Conservation (phyloP, 2,113 vertebrate species). For the Saccopteryx leptura region DNA sequence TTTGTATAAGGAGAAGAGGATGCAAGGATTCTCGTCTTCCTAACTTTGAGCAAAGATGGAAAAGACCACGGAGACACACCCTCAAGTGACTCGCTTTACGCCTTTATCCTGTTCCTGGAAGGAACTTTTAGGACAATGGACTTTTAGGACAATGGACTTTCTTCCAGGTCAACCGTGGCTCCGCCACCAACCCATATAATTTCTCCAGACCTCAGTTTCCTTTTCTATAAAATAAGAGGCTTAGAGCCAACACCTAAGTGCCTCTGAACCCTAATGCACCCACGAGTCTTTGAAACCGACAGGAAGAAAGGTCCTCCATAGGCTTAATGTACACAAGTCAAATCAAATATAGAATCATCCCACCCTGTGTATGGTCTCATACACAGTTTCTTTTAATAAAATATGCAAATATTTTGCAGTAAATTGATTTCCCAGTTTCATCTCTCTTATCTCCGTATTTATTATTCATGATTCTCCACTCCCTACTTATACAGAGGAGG, state of each 20-base stretch:
- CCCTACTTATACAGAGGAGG: conserved; percentile 76
- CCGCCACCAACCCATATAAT: background rate
- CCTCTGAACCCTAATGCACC: background rate
- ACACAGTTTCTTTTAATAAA: conserved; percentile 93
- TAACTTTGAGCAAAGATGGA: background rate
- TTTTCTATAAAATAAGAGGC: too few relatives aligned
- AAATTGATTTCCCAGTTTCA: conserved; percentile 93
- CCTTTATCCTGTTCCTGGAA: rapidly evolving
- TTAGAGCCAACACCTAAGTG: rapidly evolving
- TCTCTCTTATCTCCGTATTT: conserved; percentile 92
- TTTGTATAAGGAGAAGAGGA: background rate
- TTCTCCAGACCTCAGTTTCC: background rate
- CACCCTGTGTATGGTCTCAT: conserved; percentile 87
- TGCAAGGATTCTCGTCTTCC: background rate
- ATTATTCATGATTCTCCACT: conserved; percentile 91
- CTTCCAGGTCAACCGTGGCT: background rate
- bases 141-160: too few relatives aligned
- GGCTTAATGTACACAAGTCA: conserved; percentile 88
- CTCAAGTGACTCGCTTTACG: rapidly evolving
- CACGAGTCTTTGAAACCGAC: background rate
- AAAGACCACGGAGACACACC: rapidly evolving
- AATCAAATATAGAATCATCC: conserved; percentile 91
- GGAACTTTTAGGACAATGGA: too few relatives aligned
- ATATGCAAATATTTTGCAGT: conserved; percentile 93
- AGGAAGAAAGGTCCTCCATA: conserved; percentile 81